Percentiles rank a stretch among this genome's conserved stretches.
Conservation (phyloP, 2,888 invertebrate genomes). For the Neoscelio sp. region DNA sequence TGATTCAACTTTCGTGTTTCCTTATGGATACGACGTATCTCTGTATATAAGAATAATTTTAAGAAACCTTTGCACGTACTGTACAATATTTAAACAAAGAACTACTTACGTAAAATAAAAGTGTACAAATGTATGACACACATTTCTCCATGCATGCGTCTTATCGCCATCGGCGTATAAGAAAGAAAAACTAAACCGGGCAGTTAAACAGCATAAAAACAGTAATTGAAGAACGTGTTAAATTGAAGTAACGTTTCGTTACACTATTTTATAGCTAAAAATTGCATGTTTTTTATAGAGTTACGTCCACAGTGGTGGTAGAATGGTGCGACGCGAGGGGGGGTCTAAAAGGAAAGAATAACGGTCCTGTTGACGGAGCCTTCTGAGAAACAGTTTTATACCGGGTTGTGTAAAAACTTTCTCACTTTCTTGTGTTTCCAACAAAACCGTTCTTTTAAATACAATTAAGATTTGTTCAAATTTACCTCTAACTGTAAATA, state of each 20-base stretch:
- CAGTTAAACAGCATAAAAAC: conserved; percentile 26
- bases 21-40: too few species aligned
- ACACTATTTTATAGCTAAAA: conserved; percentile 41
- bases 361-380: conserved; percentile 34
- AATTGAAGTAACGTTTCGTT: conserved; percentile 43
- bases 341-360: conserved; percentile 39
- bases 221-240: conserved; percentile 40
- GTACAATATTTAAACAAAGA: too few species aligned
- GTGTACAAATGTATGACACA: conserved; percentile 6
- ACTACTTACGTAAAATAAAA: background rate
- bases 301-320: conserved; percentile 11
- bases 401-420: conserved; percentile 90
- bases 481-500: too few species aligned
- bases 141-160: conserved; percentile 16
- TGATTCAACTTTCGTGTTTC: too few species aligned
- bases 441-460: conserved; percentile 8
- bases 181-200: conserved; percentile 8
- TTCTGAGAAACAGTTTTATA: conserved; percentile 90
- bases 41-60: conserved; percentile 25
- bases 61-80: too few species aligned
- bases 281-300: conserved; percentile 34
- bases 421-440: conserved; percentile 27
- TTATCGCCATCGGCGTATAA: conserved; percentile 14
- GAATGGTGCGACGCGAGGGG: background rate
- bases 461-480: too few species aligned